phyloP scores from a whole-genome alignment of 1,140 invertebrate species.

The Papilio polyxenes region DNA sequence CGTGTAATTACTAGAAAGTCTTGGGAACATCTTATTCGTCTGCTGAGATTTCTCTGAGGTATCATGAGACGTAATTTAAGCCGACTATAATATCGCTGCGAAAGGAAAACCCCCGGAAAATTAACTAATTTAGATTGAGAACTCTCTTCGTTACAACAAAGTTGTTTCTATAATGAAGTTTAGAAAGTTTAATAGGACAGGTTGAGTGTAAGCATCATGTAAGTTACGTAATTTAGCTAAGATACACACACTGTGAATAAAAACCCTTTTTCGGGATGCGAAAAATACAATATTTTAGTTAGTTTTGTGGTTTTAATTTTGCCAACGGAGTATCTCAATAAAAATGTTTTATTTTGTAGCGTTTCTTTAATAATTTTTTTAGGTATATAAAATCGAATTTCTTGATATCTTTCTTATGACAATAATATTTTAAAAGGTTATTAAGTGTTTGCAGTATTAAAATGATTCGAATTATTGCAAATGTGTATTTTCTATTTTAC shows the following conservation, averaged over 20 bases:
- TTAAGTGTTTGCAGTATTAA: no score
- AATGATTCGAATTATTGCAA: background rate
- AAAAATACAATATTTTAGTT: no score
- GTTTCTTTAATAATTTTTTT: no score
- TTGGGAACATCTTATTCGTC: constrained; percentile 42
- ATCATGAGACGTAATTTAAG: constrained; percentile 26
- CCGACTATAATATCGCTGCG: constrained; percentile 23
- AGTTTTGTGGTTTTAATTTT: no score
- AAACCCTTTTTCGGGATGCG: background rate
- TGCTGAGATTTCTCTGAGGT: constrained; percentile 44
- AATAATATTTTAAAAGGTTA: no score
- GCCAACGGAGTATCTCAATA: no score
- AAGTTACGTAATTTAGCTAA: background rate
- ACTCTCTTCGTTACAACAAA: background rate
- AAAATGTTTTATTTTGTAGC: no score
- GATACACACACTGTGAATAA: background rate
- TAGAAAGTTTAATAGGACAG: constrained; percentile 23
- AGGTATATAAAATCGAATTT: no score
- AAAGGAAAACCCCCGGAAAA: constrained; percentile 36
- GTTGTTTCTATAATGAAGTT: constrained; percentile 16
- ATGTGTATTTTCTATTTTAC: background rate
- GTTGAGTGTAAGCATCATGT: constrained; percentile 1
- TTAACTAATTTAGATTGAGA: constrained; percentile 42
- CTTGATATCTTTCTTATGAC: no score
- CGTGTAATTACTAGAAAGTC: constrained; percentile 50